A percentile compares a stretch with the other conserved stretches of the same genome.
Conservation (phyloP, 2,888 invertebrate genomes). For the Drosophila prostipennis region DNA sequence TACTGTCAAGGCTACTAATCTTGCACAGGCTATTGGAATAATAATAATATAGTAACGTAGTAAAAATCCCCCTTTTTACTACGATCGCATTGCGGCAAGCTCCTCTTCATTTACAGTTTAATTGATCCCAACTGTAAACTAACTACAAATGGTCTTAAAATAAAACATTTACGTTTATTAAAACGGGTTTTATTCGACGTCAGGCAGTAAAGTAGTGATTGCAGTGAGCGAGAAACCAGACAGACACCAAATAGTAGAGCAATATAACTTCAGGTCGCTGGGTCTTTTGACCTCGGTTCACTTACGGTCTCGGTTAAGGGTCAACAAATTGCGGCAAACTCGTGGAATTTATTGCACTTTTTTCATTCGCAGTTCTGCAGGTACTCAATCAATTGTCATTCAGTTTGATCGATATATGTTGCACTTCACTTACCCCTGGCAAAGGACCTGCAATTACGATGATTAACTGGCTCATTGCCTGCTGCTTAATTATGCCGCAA, state of each 20-base stretch:
- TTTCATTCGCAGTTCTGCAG: background rate
- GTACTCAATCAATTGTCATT: constrained; percentile 46
- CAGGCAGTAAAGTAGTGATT: constrained; percentile 5
- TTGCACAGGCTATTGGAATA: background rate
- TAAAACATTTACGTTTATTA: constrained; percentile 15
- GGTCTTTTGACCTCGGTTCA: constrained; percentile 25
- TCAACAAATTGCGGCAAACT: constrained; percentile 37
- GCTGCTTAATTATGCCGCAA: constrained; percentile 60
- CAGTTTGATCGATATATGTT: constrained; percentile 33
- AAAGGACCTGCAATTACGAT: constrained; percentile 21
- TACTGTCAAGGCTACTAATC: constrained; percentile 12
- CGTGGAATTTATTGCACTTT: constrained; percentile 37
- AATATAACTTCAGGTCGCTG: constrained; percentile 21
- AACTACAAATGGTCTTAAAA: constrained; percentile 29
- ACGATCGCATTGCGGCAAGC: constrained; percentile 5
- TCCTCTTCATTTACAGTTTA: constrained; percentile 8
- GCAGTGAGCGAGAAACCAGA: constrained; percentile 11
- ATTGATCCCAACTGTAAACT: constrained; percentile 31
- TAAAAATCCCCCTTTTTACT: background rate
- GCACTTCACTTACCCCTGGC: constrained; percentile 54
- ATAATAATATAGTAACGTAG: background rate
- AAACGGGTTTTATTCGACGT: constrained; percentile 24
- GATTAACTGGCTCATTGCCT: constrained; percentile 50
- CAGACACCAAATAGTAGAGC: constrained; percentile 18
- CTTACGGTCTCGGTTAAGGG: constrained; percentile 25